Percentiles rank a stretch among this genome's conserved stretches.
phyloP scores from a whole-genome alignment of 2,888 invertebrate genomes.

The Ellobium chinense region DNA sequence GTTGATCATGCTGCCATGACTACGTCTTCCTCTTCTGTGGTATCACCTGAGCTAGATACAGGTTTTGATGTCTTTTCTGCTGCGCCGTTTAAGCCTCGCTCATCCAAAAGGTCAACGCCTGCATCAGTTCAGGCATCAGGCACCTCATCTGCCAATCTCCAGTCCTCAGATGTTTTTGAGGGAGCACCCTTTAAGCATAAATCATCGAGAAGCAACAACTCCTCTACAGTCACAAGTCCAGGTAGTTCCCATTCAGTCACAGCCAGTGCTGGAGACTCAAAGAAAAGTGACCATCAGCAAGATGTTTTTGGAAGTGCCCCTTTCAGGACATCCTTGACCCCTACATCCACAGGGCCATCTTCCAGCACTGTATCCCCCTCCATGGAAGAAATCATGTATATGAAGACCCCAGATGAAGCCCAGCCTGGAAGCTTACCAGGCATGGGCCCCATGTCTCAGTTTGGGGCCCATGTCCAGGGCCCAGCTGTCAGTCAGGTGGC shows the following conservation, averaged over 20 bases:
- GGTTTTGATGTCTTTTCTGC: slow-evolving; percentile 74
- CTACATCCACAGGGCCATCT: slow-evolving; percentile 55
- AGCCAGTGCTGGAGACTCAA: slow-evolving; percentile 27
- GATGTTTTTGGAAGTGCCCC: slow-evolving; percentile 75
- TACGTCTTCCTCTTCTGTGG: slow-evolving; percentile 47
- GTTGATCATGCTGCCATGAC: slow-evolving; percentile 47
- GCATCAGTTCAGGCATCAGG: slow-evolving; percentile 47
- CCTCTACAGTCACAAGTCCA: slow-evolving; percentile 40
- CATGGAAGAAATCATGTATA: slow-evolving; percentile 45
- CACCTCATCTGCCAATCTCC: slow-evolving; percentile 53
- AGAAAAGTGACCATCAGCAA: not conserved
- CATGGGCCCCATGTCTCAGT: not conserved
- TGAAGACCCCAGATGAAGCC: slow-evolving; percentile 54
- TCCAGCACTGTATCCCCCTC: slow-evolving; percentile 55
- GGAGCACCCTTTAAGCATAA: slow-evolving; percentile 73
- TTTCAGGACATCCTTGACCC: slow-evolving; percentile 60
- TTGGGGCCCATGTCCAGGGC: slow-evolving; percentile 11
- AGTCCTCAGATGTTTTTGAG: slow-evolving; percentile 71
- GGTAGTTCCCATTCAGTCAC: slow-evolving; percentile 37
- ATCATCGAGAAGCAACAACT: slow-evolving; percentile 42
- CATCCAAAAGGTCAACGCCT: slow-evolving; percentile 56
- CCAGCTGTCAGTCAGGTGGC: not conserved
- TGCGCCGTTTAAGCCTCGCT: slow-evolving; percentile 74
- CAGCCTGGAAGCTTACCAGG: slow-evolving; percentile 44
- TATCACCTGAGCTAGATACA: slow-evolving; percentile 52